Evolutionary conservation across 2,113 vertebrate species (phyloP).

Genomic region (Capricornis sumatraensis): DNA sequence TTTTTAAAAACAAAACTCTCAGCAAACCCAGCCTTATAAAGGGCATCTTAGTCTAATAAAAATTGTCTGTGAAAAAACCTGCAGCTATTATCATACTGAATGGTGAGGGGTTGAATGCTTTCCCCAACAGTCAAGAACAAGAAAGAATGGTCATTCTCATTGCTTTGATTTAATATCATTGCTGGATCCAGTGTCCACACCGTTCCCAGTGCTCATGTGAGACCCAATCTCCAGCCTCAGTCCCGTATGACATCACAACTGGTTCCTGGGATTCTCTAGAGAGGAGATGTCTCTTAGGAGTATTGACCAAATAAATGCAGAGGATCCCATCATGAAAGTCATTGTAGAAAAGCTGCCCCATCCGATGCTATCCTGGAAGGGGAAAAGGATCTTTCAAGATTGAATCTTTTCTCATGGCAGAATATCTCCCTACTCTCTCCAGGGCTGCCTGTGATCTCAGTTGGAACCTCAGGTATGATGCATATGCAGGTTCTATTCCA

Average conservation of each 20-base stretch:
- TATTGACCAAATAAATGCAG: not conserved
- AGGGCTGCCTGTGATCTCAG: too few relatives aligned
- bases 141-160: not conserved
- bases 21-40: not conserved
- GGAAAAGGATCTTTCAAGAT: not conserved
- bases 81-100: not conserved
- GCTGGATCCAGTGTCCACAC: not conserved
- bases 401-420: not conserved
- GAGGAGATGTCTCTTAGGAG: too few relatives aligned
- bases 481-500: not conserved
- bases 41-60: not conserved
- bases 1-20: not conserved
- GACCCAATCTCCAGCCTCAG: not conserved
- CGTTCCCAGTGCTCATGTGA: not conserved
- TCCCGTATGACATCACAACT: too few relatives aligned
- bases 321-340: not conserved
- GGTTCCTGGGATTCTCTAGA: not conserved
- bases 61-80: not conserved
- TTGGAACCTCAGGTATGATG: not conserved
- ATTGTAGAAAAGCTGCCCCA: fast-evolving
- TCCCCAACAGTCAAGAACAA: not conserved
- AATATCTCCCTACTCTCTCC: not conserved
- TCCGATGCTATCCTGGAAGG: fast-evolving
- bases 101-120: not conserved
- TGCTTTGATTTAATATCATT: not conserved